A percentile compares a stretch with the other conserved stretches of the same genome.
These are phyloP conservation scores for Chrysopa pallens DNA, from an alignment of 1,140 invertebrate genomes.

Conservation along the genomic window DNA sequence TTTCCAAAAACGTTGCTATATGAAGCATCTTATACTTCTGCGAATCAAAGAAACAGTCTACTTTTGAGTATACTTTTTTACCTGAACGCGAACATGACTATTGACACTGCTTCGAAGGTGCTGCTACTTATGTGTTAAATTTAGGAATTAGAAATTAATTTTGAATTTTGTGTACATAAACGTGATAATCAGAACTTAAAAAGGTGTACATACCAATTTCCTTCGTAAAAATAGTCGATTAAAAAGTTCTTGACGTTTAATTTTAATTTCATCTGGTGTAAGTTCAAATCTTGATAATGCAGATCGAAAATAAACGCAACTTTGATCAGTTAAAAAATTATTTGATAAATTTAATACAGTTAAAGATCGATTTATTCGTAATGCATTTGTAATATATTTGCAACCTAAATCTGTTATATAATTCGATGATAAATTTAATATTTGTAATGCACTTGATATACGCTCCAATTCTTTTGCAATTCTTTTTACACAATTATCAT, in stretches of 20 bases:
- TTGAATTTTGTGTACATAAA: too few species aligned
- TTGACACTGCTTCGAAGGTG: too few species aligned
- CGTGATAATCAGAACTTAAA: too few species aligned
- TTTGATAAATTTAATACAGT: slow-evolving; percentile 16
- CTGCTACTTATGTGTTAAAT: too few species aligned
- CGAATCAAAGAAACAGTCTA: too few species aligned
- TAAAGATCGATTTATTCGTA: slow-evolving; percentile 12
- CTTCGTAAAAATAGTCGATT: too few species aligned
- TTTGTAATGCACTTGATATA: slow-evolving; percentile 1
- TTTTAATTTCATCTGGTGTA: slow-evolving; percentile 12
- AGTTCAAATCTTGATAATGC: slow-evolving; percentile 10
- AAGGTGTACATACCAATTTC: too few species aligned
- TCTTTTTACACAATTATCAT: slow-evolving; percentile 10
- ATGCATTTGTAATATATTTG: slow-evolving; percentile 5
- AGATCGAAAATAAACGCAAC: slow-evolving; percentile 9
- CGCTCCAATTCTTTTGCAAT: slow-evolving; percentile 11
- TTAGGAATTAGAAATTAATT: too few species aligned
- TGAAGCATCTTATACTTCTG: too few species aligned
- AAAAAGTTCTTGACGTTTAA: slow-evolving; percentile 1
- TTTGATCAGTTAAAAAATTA: slow-evolving; percentile 15
- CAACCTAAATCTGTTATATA: slow-evolving; percentile 6
- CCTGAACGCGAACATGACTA: too few species aligned
- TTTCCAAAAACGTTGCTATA: too few species aligned
- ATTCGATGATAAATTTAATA: slow-evolving; percentile 9
- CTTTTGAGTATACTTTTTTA: too few species aligned